Evolutionary conservation across 2,888 invertebrate genomes (phyloP).

Genomic region (Lampropteryx suffumata): DNA sequence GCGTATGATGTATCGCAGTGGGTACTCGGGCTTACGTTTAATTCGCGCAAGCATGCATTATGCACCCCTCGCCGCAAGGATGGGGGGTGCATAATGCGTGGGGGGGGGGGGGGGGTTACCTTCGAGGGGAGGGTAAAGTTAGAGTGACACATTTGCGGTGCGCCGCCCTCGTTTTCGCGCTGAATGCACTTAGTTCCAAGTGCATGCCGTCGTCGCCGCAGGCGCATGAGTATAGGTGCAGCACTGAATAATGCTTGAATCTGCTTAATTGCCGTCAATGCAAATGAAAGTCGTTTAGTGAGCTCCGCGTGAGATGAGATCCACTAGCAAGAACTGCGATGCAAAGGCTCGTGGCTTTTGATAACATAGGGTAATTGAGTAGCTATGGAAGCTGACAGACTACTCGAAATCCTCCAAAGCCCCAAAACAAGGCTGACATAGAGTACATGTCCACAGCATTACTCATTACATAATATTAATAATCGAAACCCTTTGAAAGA

Average conservation of each 20-base stretch:
- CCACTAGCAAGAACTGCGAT: background rate
- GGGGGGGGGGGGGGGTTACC: background rate
- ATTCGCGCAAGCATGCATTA: slow-evolving; percentile 39
- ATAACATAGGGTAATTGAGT: too few species aligned
- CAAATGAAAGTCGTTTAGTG: slow-evolving; percentile 13
- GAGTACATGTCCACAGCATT: too few species aligned
- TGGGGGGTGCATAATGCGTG: too few species aligned
- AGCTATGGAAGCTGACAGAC: too few species aligned
- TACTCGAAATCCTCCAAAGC: too few species aligned
- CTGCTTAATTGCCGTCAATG: slow-evolving; percentile 32
- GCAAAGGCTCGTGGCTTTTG: too few species aligned
- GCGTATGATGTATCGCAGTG: slow-evolving; percentile 17
- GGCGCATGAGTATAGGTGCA: too few species aligned
- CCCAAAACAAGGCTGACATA: too few species aligned
- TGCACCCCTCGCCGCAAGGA: too few species aligned
- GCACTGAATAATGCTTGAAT: slow-evolving; percentile 37
- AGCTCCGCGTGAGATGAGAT: background rate
- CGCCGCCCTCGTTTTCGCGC: slow-evolving; percentile 41
- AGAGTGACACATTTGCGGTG: slow-evolving; percentile 45
- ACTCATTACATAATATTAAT: too few species aligned
- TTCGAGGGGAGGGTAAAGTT: slow-evolving; percentile 10
- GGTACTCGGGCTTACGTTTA: slow-evolving; percentile 28
- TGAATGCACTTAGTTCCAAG: slow-evolving; percentile 42
- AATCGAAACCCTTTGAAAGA: too few species aligned
- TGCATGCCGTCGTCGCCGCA: slow-evolving; percentile 33